Conservation (phyloP, 1,140 invertebrate species). For the Drosophila subpulchrella region DNA sequence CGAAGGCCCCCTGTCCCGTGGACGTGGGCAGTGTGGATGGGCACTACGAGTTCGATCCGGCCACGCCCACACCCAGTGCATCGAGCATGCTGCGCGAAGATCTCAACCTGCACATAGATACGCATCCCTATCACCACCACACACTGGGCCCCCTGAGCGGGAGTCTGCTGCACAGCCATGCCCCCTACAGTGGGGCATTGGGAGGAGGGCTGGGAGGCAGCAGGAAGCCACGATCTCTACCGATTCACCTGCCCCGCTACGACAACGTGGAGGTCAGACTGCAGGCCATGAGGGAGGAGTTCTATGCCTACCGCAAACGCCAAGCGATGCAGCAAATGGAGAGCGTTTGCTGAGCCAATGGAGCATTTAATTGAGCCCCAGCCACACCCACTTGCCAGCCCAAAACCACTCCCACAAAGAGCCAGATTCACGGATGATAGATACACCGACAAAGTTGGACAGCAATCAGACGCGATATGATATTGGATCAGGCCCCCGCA, state of each 20-base stretch:
- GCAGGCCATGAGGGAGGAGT: constrained; percentile 97
- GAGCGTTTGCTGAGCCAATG: constrained; percentile 88
- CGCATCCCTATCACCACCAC: constrained; percentile 53
- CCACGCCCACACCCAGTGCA: constrained; percentile 89
- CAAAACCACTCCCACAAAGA: constrained; percentile 7
- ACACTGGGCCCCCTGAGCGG: constrained; percentile 66
- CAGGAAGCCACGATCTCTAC: constrained; percentile 62
- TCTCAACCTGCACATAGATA: constrained; percentile 81
- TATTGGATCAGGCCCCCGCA: constrained; percentile 26
- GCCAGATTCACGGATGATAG: neutral
- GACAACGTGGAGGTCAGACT: constrained; percentile 95
- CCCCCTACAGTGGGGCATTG: constrained; percentile 3
- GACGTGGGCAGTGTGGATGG: constrained; percentile 96
- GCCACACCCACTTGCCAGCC: neutral
- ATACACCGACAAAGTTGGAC: neutral
- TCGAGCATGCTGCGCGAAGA: constrained; percentile 86
- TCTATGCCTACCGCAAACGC: constrained; percentile 95
- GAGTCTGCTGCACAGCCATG: constrained; percentile 83
- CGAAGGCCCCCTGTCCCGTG: constrained; percentile 85
- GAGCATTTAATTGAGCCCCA: constrained; percentile 25
- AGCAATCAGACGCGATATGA: constrained; percentile 20
- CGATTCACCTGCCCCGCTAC: constrained; percentile 86
- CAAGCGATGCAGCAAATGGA: constrained; percentile 90
- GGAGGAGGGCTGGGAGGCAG: neutral
- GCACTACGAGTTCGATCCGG: constrained; percentile 96